These are phyloP conservation scores for Arrhamphus sclerolepis DNA, from an alignment of 2,797 vertebrate genomes.

Conservation along the genomic window DNA sequence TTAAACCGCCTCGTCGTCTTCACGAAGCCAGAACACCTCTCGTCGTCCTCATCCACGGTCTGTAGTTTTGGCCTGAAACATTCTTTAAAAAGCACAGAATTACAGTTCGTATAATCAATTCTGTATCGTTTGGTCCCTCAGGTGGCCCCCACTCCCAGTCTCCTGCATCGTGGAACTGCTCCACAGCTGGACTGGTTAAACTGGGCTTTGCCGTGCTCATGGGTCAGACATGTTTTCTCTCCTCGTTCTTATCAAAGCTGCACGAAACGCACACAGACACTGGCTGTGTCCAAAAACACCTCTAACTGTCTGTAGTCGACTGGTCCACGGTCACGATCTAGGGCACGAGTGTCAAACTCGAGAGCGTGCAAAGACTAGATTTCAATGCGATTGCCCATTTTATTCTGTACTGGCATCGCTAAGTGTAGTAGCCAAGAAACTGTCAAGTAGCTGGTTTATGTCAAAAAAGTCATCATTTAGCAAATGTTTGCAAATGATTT, in stretches of 20 bases:
- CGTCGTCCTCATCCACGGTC: conserved; percentile 85
- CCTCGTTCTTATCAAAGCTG: not conserved
- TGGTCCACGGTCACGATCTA: no score
- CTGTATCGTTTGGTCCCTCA: conserved; percentile 41
- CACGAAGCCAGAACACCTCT: conserved; percentile 71
- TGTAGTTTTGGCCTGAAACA: conserved; percentile 15
- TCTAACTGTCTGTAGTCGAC: no score
- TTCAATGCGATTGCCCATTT: no score
- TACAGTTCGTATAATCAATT: not conserved
- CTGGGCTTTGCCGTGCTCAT: conserved; percentile 85
- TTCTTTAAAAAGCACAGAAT: not conserved
- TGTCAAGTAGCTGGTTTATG: no score
- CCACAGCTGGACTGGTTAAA: conserved; percentile 77
- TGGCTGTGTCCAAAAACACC: no score
- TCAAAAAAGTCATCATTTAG: no score
- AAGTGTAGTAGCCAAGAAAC: no score
- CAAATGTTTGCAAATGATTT: no score
- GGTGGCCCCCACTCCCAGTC: conserved; percentile 87
- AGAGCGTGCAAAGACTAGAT: no score
- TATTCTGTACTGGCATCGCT: no score
- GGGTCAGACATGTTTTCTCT: conserved; percentile 70
- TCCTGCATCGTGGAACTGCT: conserved; percentile 83
- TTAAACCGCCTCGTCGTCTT: conserved; percentile 58
- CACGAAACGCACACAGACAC: not conserved
- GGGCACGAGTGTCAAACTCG: no score